A percentile compares a stretch with the other conserved stretches of the same genome.
Evolutionary conservation across 2,113 vertebrate genomes (phyloP).

Genomic region (Hemicordylus capensis): DNA sequence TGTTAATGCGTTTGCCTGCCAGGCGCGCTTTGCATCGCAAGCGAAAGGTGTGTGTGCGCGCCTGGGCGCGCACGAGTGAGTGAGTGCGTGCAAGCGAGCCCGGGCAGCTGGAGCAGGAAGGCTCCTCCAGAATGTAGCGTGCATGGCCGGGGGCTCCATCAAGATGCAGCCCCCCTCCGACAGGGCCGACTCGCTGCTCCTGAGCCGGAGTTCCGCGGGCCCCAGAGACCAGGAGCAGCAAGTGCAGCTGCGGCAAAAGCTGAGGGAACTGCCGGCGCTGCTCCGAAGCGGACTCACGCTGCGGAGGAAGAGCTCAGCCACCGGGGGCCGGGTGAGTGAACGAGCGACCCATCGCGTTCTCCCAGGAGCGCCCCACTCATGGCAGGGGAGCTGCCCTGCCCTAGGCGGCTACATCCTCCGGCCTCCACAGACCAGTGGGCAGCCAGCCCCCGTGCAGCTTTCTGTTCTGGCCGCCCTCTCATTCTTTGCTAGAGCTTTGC

Average conservation of each 20-base stretch:
- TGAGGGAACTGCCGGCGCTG: conserved; percentile 89
- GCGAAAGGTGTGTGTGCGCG: conserved; percentile 33
- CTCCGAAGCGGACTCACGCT: conserved; percentile 93
- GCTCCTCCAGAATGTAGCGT: conserved; percentile 54
- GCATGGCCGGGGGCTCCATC: conserved; percentile 74
- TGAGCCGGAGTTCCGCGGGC: conserved; percentile 84
- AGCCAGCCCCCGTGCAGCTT: background rate
- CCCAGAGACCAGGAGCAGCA: conserved; percentile 77
- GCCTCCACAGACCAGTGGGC: background rate
- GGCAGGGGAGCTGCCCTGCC: background rate
- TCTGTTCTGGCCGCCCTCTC: background rate
- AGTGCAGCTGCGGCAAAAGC: conserved; percentile 91
- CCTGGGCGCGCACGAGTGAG: background rate
- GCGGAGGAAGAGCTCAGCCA: conserved; percentile 85
- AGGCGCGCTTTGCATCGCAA: conserved; percentile 33
- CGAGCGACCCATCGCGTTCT: background rate
- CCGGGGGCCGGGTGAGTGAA: conserved; percentile 67
- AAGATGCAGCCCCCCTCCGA: conserved; percentile 75
- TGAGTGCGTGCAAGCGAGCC: background rate
- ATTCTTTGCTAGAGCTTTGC: background rate
- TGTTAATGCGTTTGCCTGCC: conserved; percentile 5
- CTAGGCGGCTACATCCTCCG: no score
- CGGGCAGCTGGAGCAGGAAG: background rate
- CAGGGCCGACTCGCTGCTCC: conserved; percentile 78
- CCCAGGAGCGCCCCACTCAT: background rate